Base-by-base conservation (phyloP, 2,888 invertebrate genomes). In the Bhutanitis thaidina region DNA sequence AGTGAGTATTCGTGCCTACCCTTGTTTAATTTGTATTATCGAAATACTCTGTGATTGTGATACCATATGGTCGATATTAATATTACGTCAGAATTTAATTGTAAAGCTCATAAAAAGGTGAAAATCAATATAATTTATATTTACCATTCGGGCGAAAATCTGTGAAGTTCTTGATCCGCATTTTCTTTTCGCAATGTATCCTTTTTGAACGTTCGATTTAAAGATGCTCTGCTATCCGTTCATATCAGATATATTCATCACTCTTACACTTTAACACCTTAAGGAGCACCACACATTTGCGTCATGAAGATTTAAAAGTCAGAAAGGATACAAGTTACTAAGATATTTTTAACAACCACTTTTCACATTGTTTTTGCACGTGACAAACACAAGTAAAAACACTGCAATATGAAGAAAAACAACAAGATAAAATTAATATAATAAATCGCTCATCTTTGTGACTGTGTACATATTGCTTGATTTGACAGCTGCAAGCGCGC, bases 301-400 rank as follows among this genome's bases (percentile, higher is more conserved):
- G 80, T 80, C 74, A 74, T 58, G 67, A 67, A 77, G 67, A 71
- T 67, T 65, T 27, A 60, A 55, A 65, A 74, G 74, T 84, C 82
- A 83, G 77, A 88, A 88, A 87, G 89, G 87, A 87, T 85, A 88
- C 84, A 83, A 85, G 80, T 74, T 88, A 85, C 83, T 85, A 60
- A 65, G 87, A 86, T n/a, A 83, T 62, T 64, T 69, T 83, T 90
- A 90, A 84, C 90, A 90, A 84, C 90, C 90, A 91, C 91, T 91
- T 83, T 88, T 83, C 85, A 88, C 89, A 89, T 89, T 89, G 87
- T 88, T 87, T 87, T 88, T 88, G 86, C 86, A 80, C 86, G 76
- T 74, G 75, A 83, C 89, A 89, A 85, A 89, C 84, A 84, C 89
- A 89, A 89, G 89, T 82, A 89, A 89, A 89, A 83, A 80, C 79